Conservation (phyloP, 2,888 invertebrate genomes). For the Caenorhabditis japonica region DNA sequence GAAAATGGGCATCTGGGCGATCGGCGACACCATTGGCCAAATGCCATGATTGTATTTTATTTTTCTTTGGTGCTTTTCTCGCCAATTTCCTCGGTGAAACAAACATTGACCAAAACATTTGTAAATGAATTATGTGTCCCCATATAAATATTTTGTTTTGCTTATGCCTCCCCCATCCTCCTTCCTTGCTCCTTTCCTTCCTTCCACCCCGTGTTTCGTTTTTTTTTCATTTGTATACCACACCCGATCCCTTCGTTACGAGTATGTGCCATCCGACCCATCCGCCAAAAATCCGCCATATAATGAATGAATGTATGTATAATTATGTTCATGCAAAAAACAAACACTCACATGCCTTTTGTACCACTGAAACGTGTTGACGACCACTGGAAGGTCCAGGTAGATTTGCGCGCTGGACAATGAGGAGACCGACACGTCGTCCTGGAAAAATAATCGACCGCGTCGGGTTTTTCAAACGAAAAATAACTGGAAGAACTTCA, state of each 20-base stretch:
- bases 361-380: slow-evolving; percentile 33
- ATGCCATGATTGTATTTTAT: slow-evolving; percentile 29
- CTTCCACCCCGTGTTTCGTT: neutral
- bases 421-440: slow-evolving; percentile 23
- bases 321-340: slow-evolving; percentile 13
- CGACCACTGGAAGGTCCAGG: slow-evolving; percentile 23
- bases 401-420: slow-evolving; percentile 33
- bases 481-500: too few relatives aligned
- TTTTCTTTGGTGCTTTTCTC: slow-evolving; percentile 2
- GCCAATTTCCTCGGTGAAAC: neutral
- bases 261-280: slow-evolving; percentile 29
- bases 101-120: too few relatives aligned
- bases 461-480: too few relatives aligned
- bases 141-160: neutral
- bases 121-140: too few relatives aligned
- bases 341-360: slow-evolving; percentile 31
- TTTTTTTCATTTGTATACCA: slow-evolving; percentile 5
- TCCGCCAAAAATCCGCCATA: neutral
- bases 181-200: neutral
- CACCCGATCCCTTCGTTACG: slow-evolving; percentile 31
- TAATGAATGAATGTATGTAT: too few relatives aligned
- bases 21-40: slow-evolving; percentile 52
- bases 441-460: slow-evolving; percentile 30
- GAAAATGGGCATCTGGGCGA: slow-evolving; percentile 73
- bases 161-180: slow-evolving; percentile 1